Base-by-base conservation (phyloP, 2,797 vertebrate species). In the Schizothorax lantsangensis region DNA sequence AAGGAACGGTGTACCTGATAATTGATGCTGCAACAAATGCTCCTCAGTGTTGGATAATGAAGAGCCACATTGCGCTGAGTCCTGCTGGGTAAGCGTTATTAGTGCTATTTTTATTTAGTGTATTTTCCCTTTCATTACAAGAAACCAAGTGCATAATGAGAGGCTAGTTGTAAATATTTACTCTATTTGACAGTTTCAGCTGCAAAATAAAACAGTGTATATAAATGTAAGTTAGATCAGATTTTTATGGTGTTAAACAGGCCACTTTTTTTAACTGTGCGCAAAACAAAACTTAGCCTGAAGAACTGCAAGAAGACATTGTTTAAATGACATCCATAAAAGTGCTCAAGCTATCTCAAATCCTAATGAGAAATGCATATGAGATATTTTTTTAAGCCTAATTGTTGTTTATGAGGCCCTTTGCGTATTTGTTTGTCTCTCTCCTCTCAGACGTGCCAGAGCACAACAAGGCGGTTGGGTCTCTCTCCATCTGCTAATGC, bases 401-500 rank as follows among this genome's bases (percentile, higher is more conserved):
- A 59, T 89, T 87, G 64, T 86, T 78, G 88, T 89, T 90, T 49
- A 84, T 84, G 86, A 89, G 75, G 84, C 78, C 81, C 82, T 69
- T 89, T 84, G 57, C 57, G 90, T 91, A 74, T 81, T 89, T 89
- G 66, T 86, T 77, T 88, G 21, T 40, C 83, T 84, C 38, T 69
- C 47, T 66, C 47, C 23, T 88, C 68, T 89, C 73, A 84, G 45
- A 88, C 33, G 49, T 83, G 66, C 38, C 83, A 85, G 85, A 77
- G 54, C 47, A 75, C 54, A 83, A 90, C 91, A 86, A 87, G 83
- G 38, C 73, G 23, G 57, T 84, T 88, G 43, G 47, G 71, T 74
- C 71, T 86, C 84, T 69, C 62, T 74, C 89, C 91, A 92, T 94
- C 92, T 94, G 92, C 83, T 88, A 59, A 83, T 84, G 82, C 86